phyloP scores from a whole-genome alignment of 1,140 invertebrate species.

The Maconellicoccus hirsutus region DNA sequence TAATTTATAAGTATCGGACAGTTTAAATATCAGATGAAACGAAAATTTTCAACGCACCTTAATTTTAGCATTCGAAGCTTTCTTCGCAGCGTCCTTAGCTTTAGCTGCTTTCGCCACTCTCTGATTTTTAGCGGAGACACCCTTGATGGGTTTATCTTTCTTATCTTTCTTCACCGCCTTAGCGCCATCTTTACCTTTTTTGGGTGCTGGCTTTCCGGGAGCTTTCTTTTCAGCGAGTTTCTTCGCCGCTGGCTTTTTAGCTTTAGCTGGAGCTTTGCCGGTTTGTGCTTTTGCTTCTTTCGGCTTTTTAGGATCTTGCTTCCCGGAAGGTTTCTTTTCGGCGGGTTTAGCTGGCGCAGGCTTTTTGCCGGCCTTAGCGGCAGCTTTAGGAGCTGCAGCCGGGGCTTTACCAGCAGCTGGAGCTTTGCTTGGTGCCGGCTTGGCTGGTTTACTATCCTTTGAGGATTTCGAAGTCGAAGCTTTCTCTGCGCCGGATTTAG shows the following conservation, averaged over 20 bases:
- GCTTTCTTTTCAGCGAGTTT: constrained; percentile 35
- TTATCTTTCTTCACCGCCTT: constrained; percentile 34
- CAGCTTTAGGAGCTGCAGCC: constrained; percentile 27
- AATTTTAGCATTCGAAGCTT: constrained; percentile 60
- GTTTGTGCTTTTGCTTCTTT: constrained; percentile 42
- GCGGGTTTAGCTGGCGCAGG: constrained; percentile 40
- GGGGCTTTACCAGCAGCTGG: constrained; percentile 24
- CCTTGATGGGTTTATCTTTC: constrained; percentile 41
- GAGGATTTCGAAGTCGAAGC: constrained; percentile 12
- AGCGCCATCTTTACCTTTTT: constrained; percentile 33
- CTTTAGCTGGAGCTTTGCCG: constrained; percentile 34
- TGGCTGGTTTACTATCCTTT: constrained; percentile 21
- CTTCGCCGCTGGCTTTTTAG: constrained; percentile 37
- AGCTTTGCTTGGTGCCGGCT: constrained; percentile 30
- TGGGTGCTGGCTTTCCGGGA: constrained; percentile 13
- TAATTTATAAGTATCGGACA: background rate
- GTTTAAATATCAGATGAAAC: too few relatives aligned
- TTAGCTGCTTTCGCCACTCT: constrained; percentile 30
- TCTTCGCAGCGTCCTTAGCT: constrained; percentile 35
- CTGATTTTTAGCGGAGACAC: constrained; percentile 32
- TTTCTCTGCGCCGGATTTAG: constrained; percentile 34
- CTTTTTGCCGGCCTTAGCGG: constrained; percentile 26
- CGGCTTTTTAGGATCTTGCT: constrained; percentile 28
- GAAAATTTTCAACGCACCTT: constrained; percentile 48
- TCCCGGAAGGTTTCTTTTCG: constrained; percentile 29